Conservation (phyloP, 2,888 invertebrate species). For the Plebejus melissa region DNA sequence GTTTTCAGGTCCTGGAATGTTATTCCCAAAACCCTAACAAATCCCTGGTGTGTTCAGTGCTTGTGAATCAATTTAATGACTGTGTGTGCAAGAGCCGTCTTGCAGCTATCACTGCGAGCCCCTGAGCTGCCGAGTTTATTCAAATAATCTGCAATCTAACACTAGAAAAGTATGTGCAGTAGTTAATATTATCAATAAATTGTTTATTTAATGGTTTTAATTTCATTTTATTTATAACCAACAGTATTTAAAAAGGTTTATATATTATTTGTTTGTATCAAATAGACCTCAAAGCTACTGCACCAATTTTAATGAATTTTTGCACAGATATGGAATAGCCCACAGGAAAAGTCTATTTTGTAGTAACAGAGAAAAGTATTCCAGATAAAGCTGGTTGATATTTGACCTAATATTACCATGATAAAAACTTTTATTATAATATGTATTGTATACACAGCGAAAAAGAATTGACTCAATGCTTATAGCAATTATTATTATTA, state of each 20-base stretch:
- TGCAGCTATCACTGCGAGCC: conserved; percentile 61
- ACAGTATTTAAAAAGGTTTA: too few species aligned
- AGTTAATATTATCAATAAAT: conserved; percentile 67
- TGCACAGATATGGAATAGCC: background rate
- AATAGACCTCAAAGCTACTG: too few species aligned
- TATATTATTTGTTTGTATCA: too few species aligned
- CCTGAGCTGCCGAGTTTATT: conserved; percentile 45
- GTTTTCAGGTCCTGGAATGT: conserved; percentile 68
- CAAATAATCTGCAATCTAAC: conserved; percentile 14
- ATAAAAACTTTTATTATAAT: background rate
- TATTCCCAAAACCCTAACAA: conserved; percentile 67
- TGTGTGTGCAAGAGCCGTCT: conserved; percentile 73
- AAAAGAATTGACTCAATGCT: too few species aligned
- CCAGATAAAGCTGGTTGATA: background rate
- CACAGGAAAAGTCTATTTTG: background rate
- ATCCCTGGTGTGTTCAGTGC: conserved; percentile 67
- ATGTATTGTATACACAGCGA: too few species aligned
- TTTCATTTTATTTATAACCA: background rate
- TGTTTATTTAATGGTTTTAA: conserved; percentile 56
- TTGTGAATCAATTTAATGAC: conserved; percentile 75
- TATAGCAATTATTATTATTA: too few species aligned
- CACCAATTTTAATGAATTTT: too few species aligned
- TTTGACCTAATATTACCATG: background rate
- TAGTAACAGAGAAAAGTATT: background rate
- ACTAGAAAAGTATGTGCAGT: conserved; percentile 52